Conservation (phyloP, 2,888 invertebrate species). For the Silvanus unidentatus region DNA sequence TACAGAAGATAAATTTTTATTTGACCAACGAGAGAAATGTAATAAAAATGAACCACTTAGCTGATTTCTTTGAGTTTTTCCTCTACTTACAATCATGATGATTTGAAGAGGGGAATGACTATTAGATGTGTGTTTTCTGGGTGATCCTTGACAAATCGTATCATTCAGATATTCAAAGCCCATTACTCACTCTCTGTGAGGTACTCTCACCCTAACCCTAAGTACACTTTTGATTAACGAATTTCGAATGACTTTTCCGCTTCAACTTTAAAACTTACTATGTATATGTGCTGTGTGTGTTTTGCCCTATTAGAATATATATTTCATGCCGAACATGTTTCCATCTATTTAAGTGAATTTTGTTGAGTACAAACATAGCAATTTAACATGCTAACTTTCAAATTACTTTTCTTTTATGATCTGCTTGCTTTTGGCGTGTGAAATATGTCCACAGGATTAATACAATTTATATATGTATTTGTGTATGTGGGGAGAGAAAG, state of each 20-base stretch:
- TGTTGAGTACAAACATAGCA: slow-evolving; percentile 6
- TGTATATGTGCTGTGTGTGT: no score
- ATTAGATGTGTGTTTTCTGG: slow-evolving; percentile 8
- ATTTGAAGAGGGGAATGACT: no score
- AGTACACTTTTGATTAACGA: slow-evolving; percentile 31
- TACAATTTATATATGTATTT: not conserved
- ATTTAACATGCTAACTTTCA: slow-evolving; percentile 6
- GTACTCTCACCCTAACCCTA: no score
- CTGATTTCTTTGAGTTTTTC: slow-evolving; percentile 24
- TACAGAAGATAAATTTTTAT: slow-evolving; percentile 18
- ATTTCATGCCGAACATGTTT: slow-evolving; percentile 13
- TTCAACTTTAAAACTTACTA: slow-evolving; percentile 10
- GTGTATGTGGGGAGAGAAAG: no score
- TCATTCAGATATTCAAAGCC: slow-evolving; percentile 25
- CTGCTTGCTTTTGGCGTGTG: not conserved
- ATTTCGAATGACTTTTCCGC: slow-evolving; percentile 25
- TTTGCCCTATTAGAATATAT: not conserved
- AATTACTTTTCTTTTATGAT: slow-evolving; percentile 7
- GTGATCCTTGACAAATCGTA: slow-evolving; percentile 27
- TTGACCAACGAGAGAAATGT: slow-evolving; percentile 17
- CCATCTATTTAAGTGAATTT: slow-evolving; percentile 7
- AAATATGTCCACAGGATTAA: not conserved
- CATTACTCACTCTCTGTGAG: slow-evolving; percentile 21
- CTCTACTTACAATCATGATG: slow-evolving; percentile 14
- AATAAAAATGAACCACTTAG: slow-evolving; percentile 39